Percentiles rank a stretch among this genome's conserved stretches.
phyloP scores from a whole-genome alignment of 2,888 invertebrate genomes.

The Lasioglossum leucozonium region DNA sequence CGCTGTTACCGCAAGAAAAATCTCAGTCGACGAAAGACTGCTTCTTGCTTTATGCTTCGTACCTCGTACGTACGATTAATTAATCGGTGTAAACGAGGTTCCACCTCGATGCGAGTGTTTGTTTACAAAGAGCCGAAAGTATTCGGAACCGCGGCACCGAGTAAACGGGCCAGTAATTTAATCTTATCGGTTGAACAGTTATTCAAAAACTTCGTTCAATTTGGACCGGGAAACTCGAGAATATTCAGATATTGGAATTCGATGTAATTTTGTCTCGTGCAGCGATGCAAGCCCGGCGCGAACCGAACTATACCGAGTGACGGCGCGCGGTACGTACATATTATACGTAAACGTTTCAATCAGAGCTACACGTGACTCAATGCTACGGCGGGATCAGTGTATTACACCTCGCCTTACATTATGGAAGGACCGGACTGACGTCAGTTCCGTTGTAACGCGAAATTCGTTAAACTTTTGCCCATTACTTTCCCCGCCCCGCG shows the following conservation, averaged over 20 bases:
- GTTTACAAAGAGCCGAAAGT: neutral
- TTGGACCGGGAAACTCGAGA: neutral
- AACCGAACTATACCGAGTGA: neutral
- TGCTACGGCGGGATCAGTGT: neutral
- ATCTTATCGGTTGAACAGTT: neutral
- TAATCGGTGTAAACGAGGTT: neutral
- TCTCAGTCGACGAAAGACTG: too few species aligned
- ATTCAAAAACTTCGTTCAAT: conserved; percentile 26
- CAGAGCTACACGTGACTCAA: conserved; percentile 8
- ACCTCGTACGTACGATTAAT: neutral
- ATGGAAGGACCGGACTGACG: neutral
- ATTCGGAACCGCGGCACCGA: neutral
- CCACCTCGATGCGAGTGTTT: neutral
- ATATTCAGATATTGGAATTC: conserved; percentile 37
- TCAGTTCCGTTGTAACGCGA: conserved; percentile 25
- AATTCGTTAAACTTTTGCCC: conserved; percentile 48
- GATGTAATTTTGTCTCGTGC: conserved; percentile 31
- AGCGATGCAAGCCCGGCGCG: neutral
- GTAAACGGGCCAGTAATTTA: neutral
- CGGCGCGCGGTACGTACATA: neutral
- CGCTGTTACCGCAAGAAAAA: too few species aligned
- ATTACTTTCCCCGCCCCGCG: conserved; percentile 13
- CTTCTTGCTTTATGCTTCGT: too few species aligned
- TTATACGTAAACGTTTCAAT: neutral
- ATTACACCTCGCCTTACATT: conserved; percentile 6